Base-by-base conservation (phyloP, 2,113 vertebrate species). In the Tachycineta bicolor region DNA sequence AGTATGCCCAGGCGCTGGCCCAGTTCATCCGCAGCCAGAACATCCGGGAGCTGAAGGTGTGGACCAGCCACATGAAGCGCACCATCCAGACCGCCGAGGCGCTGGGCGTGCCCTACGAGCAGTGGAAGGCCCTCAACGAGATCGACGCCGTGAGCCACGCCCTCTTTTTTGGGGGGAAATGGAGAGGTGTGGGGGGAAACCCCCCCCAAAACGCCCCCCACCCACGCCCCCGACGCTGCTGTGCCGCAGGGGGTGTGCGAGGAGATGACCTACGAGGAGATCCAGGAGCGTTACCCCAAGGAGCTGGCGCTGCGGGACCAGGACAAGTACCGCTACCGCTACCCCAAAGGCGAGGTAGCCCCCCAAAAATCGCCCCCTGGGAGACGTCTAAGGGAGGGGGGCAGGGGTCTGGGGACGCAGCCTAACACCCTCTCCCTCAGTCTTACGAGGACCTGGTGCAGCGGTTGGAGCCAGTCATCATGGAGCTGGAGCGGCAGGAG, bases 61-160 rank as follows among this genome's bases (percentile, higher is more conserved):
- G 99, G 99, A 99, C 99, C 7, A 99, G 99, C 86, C 99, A 99
- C 97, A 98, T 99, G 99, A 99, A 98, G 67, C 98, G 99, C 55
- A 99, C 98, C 71, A 99, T 99, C 97, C 98, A 99, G 98, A 99
- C 99, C 0, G 99, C 99, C 1, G 99, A 99, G 94, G 98, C 98
- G 1, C 93, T 99, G 47, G 98, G 97, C 1, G 98, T 99, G 15
- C 98, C 98, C 37, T 99, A 99, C 7, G 99, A 99, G 39, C 99
- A 99, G 91, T 99, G 99, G 99, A 99, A 99, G 70, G 99, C 99
- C 16, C 98, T 99, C 55, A 99, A 99, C 4, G 99, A 99, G 96
- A 99, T 99, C 10, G 98, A 99, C 5, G 99, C 99, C 10, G 99
- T 99, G 87, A 98, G 77, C 8, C 10, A 4, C 37, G 0, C 17